Conservation (phyloP, 2,797 vertebrate genomes). For the Muraenolepis orangiensis region DNA sequence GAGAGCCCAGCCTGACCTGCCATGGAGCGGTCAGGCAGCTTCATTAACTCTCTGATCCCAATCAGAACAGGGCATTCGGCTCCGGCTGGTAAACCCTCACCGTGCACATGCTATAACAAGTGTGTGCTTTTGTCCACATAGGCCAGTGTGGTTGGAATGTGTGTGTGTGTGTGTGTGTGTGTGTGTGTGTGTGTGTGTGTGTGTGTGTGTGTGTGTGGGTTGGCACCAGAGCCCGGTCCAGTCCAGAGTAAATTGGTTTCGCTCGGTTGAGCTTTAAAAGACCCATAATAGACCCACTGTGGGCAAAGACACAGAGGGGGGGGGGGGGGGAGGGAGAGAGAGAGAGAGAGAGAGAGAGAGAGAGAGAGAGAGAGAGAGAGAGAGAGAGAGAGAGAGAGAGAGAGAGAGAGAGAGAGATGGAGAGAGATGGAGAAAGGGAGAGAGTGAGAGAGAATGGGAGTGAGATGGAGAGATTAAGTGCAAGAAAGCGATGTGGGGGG, state of each 20-base stretch:
- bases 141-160: background rate
- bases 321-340: background rate
- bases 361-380: background rate
- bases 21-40: background rate
- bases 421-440: slow-evolving; percentile 12
- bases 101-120: background rate
- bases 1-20: background rate
- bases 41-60: background rate
- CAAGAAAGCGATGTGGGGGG: background rate
- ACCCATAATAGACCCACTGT: slow-evolving; percentile 63
- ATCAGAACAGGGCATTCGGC: background rate
- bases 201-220: slow-evolving; percentile 42
- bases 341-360: slow-evolving; percentile 11
- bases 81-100: background rate
- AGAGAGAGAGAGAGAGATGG: slow-evolving; percentile 3
- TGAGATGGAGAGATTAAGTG: background rate
- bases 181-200: slow-evolving; percentile 31
- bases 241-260: slow-evolving; percentile 59
- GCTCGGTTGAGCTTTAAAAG: slow-evolving; percentile 70
- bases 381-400: slow-evolving; percentile 13
- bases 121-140: background rate
- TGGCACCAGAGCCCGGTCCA: slow-evolving; percentile 56
- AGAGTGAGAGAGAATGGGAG: background rate
- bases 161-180: slow-evolving; percentile 24
- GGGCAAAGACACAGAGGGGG: background rate